Conservation (phyloP, 2,113 vertebrate genomes). For the Varanus salvator region DNA sequence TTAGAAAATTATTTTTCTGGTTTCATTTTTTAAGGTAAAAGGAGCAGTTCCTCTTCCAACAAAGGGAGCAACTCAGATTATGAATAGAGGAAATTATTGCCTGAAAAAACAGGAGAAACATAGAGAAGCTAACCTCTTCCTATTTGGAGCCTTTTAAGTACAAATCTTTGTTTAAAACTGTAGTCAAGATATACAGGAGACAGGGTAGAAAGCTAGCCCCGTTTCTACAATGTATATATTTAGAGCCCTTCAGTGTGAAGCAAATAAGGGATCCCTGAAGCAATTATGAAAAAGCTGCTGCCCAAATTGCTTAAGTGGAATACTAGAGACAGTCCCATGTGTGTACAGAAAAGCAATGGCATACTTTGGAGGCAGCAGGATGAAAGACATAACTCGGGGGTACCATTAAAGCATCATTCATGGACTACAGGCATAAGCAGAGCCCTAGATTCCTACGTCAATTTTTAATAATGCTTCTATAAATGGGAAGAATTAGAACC, state of each 20-base stretch:
- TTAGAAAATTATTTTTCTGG: background rate
- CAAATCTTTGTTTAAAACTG: slow-evolving; percentile 3
- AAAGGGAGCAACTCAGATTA: background rate
- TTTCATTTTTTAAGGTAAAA: background rate
- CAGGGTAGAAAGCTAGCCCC: background rate
- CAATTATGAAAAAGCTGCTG: slow-evolving; percentile 11
- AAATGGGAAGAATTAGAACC: background rate
- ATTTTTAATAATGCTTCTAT: background rate
- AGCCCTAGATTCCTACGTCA: slow-evolving; percentile 18
- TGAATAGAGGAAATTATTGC: background rate
- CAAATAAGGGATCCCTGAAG: background rate
- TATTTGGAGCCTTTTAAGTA: slow-evolving; percentile 1
- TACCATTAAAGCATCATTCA: background rate
- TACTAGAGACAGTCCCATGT: background rate
- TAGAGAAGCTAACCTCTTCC: background rate
- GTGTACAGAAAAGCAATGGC: background rate
- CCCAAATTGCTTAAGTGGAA: slow-evolving; percentile 27
- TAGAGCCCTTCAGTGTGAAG: background rate
- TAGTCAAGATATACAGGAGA: background rate
- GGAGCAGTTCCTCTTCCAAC: background rate
- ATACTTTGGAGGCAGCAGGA: background rate
- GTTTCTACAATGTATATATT: background rate
- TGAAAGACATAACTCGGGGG: background rate
- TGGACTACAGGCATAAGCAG: slow-evolving; percentile 15
- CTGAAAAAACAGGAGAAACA: background rate